Evolutionary conservation across 2,113 vertebrate species (phyloP).

Genomic region (Oceanodroma tethys): DNA sequence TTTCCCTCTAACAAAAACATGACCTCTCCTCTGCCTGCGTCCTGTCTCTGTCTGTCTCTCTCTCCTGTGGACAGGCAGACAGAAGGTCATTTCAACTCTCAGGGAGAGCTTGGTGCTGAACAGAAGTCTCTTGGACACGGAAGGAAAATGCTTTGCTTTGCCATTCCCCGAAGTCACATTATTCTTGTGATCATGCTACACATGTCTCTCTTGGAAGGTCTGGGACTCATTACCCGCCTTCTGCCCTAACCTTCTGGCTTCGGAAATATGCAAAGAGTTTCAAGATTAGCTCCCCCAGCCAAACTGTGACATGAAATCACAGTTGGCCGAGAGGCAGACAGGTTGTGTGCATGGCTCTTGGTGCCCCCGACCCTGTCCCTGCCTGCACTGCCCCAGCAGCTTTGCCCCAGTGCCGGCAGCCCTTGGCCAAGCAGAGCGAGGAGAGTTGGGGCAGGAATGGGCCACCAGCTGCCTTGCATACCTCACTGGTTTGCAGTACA

Average conservation of each 20-base stretch:
- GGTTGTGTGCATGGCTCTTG: background rate
- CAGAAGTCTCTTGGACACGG: background rate
- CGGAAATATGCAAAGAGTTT: background rate
- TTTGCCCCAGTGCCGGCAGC: background rate
- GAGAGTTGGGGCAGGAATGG: background rate
- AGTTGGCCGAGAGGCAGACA: background rate
- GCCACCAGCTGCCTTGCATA: background rate
- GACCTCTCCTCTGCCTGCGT: background rate
- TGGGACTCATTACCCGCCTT: slow-evolving; percentile 56
- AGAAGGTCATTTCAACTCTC: background rate
- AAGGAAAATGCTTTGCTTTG: background rate
- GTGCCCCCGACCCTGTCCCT: background rate
- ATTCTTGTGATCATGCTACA: background rate
- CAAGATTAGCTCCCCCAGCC: background rate
- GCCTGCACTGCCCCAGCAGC: background rate
- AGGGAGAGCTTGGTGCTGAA: background rate
- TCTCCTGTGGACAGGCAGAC: background rate
- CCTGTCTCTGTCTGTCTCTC: background rate
- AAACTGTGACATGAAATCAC: background rate
- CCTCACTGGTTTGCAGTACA: background rate
- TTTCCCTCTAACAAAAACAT: background rate
- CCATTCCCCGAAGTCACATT: slow-evolving; percentile 13
- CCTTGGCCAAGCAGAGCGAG: background rate
- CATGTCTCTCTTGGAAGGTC: background rate
- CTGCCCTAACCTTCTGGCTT: slow-evolving; percentile 44